Evolutionary conservation across 2,797 vertebrate species (phyloP).

Genomic region (Sandelia bainsii): DNA sequence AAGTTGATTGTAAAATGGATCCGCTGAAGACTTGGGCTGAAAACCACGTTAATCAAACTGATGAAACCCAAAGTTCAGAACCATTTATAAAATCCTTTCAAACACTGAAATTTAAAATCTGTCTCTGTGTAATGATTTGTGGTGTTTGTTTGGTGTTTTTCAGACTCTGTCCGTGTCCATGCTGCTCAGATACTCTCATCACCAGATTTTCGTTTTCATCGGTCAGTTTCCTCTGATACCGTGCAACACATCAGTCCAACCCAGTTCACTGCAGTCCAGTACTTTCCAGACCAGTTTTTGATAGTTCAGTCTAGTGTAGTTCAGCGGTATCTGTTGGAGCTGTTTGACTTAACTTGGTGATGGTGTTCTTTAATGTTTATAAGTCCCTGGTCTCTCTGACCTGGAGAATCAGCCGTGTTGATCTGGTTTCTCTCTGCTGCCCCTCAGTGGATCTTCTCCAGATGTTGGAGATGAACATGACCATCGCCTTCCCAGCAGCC

Average conservation of each 20-base stretch:
- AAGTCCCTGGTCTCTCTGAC: background rate
- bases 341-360: no score
- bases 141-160: constrained; percentile 29
- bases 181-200: constrained; percentile 96
- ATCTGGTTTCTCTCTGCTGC: constrained; percentile 22
- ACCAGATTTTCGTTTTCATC: constrained; percentile 99
- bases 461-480: constrained; percentile 99
- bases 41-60: no score
- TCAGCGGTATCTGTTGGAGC: no score
- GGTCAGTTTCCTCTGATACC: constrained; percentile 82
- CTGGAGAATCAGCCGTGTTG: background rate
- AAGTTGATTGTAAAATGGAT: background rate
- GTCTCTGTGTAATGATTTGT: background rate
- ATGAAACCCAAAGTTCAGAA: no score
- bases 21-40: no score
- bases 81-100: no score
- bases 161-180: constrained; percentile 98
- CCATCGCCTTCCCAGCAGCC: constrained; percentile 96
- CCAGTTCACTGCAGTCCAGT: background rate
- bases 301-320: background rate
- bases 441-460: constrained; percentile 95
- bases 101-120: no score
- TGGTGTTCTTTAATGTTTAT: no score
- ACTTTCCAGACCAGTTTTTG: accelerated
- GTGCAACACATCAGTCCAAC: no score